A percentile compares a stretch with the other conserved stretches of the same genome.
phyloP scores from a whole-genome alignment of 2,888 invertebrate genomes.

The Gandaritis pyraliata region DNA sequence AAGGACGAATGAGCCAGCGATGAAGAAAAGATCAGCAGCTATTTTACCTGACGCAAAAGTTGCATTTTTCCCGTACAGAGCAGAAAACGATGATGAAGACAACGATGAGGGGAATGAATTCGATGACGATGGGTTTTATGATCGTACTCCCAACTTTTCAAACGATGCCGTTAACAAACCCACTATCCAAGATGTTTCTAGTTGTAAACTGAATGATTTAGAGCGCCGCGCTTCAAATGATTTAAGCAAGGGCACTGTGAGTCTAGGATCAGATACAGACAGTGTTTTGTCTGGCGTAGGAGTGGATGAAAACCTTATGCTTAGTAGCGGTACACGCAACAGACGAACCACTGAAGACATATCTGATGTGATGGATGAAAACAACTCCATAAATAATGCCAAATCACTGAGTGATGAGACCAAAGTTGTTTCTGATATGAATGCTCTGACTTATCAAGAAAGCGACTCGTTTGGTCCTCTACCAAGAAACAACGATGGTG shows the following conservation, averaged over 20 bases:
- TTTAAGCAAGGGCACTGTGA: constrained; percentile 46
- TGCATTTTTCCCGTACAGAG: constrained; percentile 66
- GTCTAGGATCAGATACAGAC: constrained; percentile 72
- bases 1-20: constrained; percentile 59
- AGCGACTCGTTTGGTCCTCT: constrained; percentile 68
- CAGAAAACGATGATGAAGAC: constrained; percentile 74
- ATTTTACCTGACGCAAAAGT: constrained; percentile 65
- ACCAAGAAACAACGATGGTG: constrained; percentile 62
- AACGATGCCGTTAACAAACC: constrained; percentile 47
- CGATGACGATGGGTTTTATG: constrained; percentile 78
- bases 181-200: constrained; percentile 19
- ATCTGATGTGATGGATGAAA: constrained; percentile 36
- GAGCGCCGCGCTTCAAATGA: constrained; percentile 25
- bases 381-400: constrained; percentile 38
- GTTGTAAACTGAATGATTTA: constrained; percentile 24
- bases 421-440: constrained; percentile 48
- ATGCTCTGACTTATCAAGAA: constrained; percentile 61
- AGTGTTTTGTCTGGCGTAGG: constrained; percentile 68
- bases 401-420: constrained; percentile 49
- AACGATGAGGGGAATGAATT: constrained; percentile 80
- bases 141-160: constrained; percentile 64
- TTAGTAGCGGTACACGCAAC: constrained; percentile 56
- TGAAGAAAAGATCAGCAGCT: constrained; percentile 65
- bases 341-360: constrained; percentile 53
- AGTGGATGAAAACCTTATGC: constrained; percentile 74